These are phyloP conservation scores for Apamea sordens DNA, from an alignment of 2,888 invertebrate genomes.

Conservation along the genomic window DNA sequence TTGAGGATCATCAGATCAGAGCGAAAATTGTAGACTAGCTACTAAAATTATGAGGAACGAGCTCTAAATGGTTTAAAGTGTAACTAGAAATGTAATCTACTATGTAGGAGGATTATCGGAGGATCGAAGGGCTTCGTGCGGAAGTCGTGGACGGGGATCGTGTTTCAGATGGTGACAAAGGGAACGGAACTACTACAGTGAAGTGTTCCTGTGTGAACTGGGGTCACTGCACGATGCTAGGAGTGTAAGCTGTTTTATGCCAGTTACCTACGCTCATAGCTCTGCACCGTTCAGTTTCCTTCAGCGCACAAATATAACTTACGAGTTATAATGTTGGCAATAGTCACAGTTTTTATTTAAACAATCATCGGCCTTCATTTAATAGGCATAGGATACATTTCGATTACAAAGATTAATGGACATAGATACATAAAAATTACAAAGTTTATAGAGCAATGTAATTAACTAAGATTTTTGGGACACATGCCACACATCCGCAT, in stretches of 20 bases:
- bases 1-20: constrained; percentile 67
- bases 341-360: not conserved
- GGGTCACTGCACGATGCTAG: constrained; percentile 74
- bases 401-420: constrained; percentile 15
- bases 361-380: not conserved
- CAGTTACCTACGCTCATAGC: constrained; percentile 46
- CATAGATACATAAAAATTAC: constrained; percentile 19
- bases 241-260: constrained; percentile 61
- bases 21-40: constrained; percentile 24
- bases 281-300: constrained; percentile 36
- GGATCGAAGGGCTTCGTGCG: constrained; percentile 86
- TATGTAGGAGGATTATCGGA: constrained; percentile 80
- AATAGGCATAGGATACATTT: not conserved
- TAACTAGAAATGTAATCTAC: constrained; percentile 71
- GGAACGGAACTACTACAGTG: constrained; percentile 84
- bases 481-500: constrained; percentile 80
- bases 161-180: constrained; percentile 84
- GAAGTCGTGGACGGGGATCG: constrained; percentile 86
- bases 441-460: constrained; percentile 55
- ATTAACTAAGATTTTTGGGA: constrained; percentile 75
- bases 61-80: constrained; percentile 66
- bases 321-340: constrained; percentile 5
- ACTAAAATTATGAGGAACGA: constrained; percentile 8
- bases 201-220: constrained; percentile 79
- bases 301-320: constrained; percentile 30